A percentile compares a stretch with the other conserved stretches of the same genome.
Conservation (phyloP, 2,113 vertebrate genomes). For the Pseudopipra pipra region DNA sequence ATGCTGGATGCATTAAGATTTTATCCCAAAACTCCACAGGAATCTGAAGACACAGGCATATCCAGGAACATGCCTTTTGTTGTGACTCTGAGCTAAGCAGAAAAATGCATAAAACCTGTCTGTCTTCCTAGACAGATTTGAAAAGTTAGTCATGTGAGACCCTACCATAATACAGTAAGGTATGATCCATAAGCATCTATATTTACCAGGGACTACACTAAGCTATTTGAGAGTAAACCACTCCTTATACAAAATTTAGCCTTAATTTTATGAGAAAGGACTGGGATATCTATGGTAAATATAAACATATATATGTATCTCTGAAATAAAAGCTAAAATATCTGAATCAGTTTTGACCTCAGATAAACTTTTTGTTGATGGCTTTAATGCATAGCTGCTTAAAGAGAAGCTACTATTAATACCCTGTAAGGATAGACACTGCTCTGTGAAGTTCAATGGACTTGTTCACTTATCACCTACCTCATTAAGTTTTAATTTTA, state of each 20-base stretch:
- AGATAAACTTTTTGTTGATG: neutral
- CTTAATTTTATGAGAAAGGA: neutral
- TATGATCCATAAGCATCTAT: neutral
- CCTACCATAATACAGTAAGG: neutral
- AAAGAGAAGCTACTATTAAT: neutral
- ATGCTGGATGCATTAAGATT: neutral
- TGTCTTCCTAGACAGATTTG: neutral
- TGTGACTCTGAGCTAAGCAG: neutral
- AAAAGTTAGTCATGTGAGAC: neutral
- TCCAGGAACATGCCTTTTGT: neutral
- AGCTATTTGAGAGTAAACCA: neutral
- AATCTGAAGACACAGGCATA: neutral
- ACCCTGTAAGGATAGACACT: neutral
- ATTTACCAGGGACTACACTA: neutral
- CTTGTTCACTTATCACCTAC: conserved; percentile 39
- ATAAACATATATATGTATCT: neutral
- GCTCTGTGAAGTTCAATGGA: neutral
- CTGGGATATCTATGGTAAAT: neutral
- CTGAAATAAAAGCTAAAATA: neutral
- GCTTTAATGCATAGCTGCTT: neutral
- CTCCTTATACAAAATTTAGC: neutral
- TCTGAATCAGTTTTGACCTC: neutral
- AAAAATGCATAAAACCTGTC: neutral
- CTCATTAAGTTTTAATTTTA: conserved; percentile 64
- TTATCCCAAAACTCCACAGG: neutral